Percentiles rank a stretch among this genome's conserved stretches.
These are phyloP conservation scores for Peromyscus maniculatus DNA, from an alignment of 2,113 vertebrate genomes.

Conservation along the genomic window DNA sequence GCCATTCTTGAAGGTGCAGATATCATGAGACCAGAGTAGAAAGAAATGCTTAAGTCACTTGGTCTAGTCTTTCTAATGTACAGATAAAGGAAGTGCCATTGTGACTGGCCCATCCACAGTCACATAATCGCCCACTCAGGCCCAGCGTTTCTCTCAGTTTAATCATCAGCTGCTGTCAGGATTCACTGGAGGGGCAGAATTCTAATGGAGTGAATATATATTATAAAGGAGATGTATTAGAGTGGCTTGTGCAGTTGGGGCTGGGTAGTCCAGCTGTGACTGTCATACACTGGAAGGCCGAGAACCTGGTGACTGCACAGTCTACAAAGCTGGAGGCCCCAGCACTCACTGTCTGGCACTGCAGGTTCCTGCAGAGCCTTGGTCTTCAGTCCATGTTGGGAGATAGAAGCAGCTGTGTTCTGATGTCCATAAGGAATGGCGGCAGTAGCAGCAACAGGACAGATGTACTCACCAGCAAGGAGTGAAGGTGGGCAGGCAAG, in stretches of 20 bases:
- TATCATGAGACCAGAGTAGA: not conserved
- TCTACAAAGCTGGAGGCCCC: not conserved
- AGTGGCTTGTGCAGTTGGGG: not conserved
- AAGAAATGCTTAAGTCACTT: constrained; percentile 5
- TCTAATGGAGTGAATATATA: not conserved
- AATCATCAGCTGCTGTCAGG: not conserved
- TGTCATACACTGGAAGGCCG: not conserved
- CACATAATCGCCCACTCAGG: not conserved
- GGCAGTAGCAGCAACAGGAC: not conserved
- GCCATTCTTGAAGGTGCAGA: not conserved
- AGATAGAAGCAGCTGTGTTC: not conserved
- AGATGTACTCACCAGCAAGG: not conserved
- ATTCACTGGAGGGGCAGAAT: not conserved
- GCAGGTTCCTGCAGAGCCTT: not conserved
- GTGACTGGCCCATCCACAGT: not conserved
- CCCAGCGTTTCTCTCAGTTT: not conserved
- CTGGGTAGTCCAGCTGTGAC: not conserved
- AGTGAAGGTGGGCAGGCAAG: not conserved
- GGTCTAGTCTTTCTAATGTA: constrained; percentile 8
- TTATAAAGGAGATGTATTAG: not conserved
- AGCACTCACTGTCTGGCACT: too few species aligned
- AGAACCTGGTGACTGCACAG: not conserved
- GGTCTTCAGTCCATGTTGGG: not conserved
- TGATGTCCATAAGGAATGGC: not conserved
- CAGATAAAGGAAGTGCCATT: not conserved